Percentiles rank a stretch among this genome's conserved stretches.
Evolutionary conservation across 37 sponge, comb jelly and placozoan species (phyloP).

Genomic region (Halisarca cf. caerulea): DNA sequence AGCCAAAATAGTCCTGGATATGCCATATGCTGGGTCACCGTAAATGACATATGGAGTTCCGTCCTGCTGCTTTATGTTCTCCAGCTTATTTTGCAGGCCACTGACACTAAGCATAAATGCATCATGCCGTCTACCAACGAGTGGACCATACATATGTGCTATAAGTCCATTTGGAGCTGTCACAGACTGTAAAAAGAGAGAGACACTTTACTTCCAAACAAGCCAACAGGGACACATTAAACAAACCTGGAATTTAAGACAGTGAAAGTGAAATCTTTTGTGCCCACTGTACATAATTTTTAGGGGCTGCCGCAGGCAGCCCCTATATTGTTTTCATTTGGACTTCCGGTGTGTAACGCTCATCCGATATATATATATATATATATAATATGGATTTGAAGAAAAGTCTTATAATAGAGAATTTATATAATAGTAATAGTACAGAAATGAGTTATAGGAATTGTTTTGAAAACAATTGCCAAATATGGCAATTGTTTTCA

Average conservation of each 20-base stretch:
- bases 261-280: background rate
- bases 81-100: background rate
- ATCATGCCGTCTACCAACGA: background rate
- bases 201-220: too few species aligned
- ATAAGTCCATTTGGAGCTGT: background rate
- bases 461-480: too few species aligned
- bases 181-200: background rate
- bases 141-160: background rate
- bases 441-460: too few species aligned
- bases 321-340: too few species aligned
- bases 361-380: too few species aligned
- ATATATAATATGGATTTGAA: too few species aligned
- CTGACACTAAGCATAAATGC: background rate
- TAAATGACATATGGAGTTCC: background rate
- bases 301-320: too few species aligned
- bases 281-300: background rate
- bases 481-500: too few species aligned
- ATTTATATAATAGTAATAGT: too few species aligned
- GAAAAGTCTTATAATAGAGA: too few species aligned
- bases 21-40: background rate
- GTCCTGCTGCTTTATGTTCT: background rate
- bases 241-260: slow-evolving; percentile 4
- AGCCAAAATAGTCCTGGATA: background rate
- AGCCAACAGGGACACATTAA: too few species aligned
- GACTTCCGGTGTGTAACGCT: too few species aligned